phyloP scores from a whole-genome alignment of 2,888 invertebrate genomes.

The Alsophila aescularia region DNA sequence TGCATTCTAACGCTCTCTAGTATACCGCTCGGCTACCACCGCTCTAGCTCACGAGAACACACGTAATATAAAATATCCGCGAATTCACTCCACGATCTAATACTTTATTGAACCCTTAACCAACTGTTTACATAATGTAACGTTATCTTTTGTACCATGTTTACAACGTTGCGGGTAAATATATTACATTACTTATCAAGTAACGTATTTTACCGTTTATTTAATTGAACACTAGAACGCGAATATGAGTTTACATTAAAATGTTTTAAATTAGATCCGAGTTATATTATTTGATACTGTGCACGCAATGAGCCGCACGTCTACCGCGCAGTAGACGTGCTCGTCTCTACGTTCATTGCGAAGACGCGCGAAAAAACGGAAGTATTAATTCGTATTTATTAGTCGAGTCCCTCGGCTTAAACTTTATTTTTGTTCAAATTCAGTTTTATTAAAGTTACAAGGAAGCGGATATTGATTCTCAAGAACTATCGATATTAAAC shows the following conservation, averaged over 20 bases:
- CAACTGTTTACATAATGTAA: background rate
- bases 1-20: no score
- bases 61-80: background rate
- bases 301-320: background rate
- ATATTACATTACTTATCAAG: conserved; percentile 20
- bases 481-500: no score
- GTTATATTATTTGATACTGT: background rate
- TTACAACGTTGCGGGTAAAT: conserved; percentile 6
- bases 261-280: background rate
- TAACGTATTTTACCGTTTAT: conserved; percentile 17
- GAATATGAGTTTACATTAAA: conserved; percentile 1
- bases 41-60: no score
- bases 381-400: no score
- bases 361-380: no score
- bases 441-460: no score
- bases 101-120: background rate
- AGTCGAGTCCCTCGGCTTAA: no score
- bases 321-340: no score
- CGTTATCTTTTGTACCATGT: conserved; percentile 6
- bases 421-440: no score
- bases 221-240: conserved; percentile 1
- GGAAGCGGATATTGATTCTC: no score
- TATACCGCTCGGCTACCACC: no score
- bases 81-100: background rate
- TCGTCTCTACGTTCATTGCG: no score